Evolutionary conservation across 2,888 invertebrate genomes (phyloP), one percentile per base, ranked within the genome.

Genomic region (Erebia aethiops): DNA sequence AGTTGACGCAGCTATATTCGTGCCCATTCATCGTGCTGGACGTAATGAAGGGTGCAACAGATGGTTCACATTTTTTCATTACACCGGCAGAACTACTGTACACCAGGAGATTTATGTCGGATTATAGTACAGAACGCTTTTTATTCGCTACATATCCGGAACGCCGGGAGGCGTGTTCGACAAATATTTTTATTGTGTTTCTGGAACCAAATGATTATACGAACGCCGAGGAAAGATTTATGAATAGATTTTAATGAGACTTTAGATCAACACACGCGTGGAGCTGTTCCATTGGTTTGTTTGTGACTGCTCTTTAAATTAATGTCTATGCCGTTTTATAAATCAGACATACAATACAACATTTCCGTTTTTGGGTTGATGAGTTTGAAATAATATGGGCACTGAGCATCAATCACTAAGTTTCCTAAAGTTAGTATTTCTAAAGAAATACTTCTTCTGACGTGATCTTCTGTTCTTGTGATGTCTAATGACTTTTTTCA

Each of bases 11-110:
- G 84, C 83, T 84, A 81, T 83, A 85, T 86, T 89, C 84, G 87
- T 85, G 87, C 87, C 89, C 85, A 87, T 89, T 87, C 86, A 86
- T 84, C 79, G 82, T 78, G 81, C 79, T 85, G 82, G 81, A 88
- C 81, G 88, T 89, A 91, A 91, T 90, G 91, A 90, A 92, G 92
- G 92, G 92, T 89, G 91, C 88, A 92, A 92, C 92, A 93, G 92
- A 92, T 92, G 92, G 90, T 90, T 81, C 83, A 83, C 81, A 91
- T 92, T 91, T 91, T 92, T 92, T 91, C 89, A 91, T 91, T 91
- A 89, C 84, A 85, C 85, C 84, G 82, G 82, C 84, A 85, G 83
- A 90, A 88, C 90, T 85, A 83, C 83, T 84, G 80, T 85, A 81
- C 81, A 85, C 84, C 83, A 84, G 80, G 84, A 89, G 90, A 92